phyloP scores from a whole-genome alignment of 1,140 invertebrate species.

The Orussus abietinus region DNA sequence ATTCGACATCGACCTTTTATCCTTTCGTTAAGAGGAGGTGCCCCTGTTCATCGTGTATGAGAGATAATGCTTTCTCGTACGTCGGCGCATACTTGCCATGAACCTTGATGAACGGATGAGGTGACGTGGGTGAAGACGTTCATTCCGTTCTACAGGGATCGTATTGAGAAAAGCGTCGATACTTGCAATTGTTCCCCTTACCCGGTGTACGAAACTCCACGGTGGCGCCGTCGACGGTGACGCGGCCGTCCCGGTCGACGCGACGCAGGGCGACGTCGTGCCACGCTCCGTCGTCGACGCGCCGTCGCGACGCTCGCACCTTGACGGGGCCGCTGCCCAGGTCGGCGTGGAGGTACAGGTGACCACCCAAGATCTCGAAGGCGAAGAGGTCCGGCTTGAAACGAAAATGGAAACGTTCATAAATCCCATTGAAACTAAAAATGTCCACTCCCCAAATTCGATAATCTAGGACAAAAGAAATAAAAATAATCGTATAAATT shows the following conservation, averaged over 20 bases:
- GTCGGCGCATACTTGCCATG: constrained; percentile 1
- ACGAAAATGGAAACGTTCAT: constrained; percentile 23
- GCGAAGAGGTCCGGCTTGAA: constrained; percentile 89
- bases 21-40: too few species aligned
- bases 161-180: neutral
- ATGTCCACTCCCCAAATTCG: too few species aligned
- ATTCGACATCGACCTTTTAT: too few species aligned
- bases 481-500: too few species aligned
- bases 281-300: constrained; percentile 88
- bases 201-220: constrained; percentile 88
- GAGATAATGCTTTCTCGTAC: too few species aligned
- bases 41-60: too few species aligned
- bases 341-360: constrained; percentile 88
- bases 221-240: constrained; percentile 85
- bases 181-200: constrained; percentile 36
- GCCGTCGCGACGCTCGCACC: constrained; percentile 73
- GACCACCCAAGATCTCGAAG: constrained; percentile 88
- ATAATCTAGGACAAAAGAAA: too few species aligned
- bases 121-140: neutral
- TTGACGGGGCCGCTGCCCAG: constrained; percentile 87
- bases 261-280: constrained; percentile 82
- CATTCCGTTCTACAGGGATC: constrained; percentile 1
- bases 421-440: too few species aligned
- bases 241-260: constrained; percentile 74
- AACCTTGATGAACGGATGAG: neutral